Base-by-base conservation (phyloP, 2,113 vertebrate species). In the Oncorhynchus masou region DNA sequence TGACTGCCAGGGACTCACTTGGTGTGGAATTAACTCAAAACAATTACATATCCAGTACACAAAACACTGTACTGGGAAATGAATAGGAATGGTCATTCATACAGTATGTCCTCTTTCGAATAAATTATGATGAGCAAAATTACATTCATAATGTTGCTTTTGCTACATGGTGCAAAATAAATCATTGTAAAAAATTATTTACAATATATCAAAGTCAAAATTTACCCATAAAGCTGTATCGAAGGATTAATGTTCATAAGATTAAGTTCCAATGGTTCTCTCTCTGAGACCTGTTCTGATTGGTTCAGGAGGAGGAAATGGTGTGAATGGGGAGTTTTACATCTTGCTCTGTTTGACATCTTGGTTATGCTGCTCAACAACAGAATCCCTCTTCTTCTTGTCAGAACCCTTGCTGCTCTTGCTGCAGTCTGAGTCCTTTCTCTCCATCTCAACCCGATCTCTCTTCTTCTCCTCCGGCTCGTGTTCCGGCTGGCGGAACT, bases 401-500 rank as follows among this genome's bases (percentile, higher is more conserved):
- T 54, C 51, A 54, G 15, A 54, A 54, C 0, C 51, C 16, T 19
- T 54, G 15, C 49, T 54, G 13, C 49, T 19, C 3, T 54, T 54
- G 49, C 51, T 54, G 51, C 51, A 16, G 13, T 19, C 51, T 54
- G 15, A 19, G 4, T 84, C 34, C 0, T 86, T 48, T 0, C 0
- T 88, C 70, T 59, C 57, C 88, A 88, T 88, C 68, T 87, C 84
- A n/a, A 83, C 0, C 19, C 67, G 87, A 68, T 74, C 87, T 75
- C 15, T 88, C 70, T 15, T 82, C 45, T 90, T 85, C 0, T 91
- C 81, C 3, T 91, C 57, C n/a, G 57, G n/a, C 1, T 62, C 70
- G 0, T 75, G 54, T 0, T 89, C 81, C 13, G 2, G 3, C 24
- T 85, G 3, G 0, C 45, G 5, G 71, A 98, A 93, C 68, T 93